Conservation (phyloP, 2,888 invertebrate genomes). For the Isotomurus palustris region DNA sequence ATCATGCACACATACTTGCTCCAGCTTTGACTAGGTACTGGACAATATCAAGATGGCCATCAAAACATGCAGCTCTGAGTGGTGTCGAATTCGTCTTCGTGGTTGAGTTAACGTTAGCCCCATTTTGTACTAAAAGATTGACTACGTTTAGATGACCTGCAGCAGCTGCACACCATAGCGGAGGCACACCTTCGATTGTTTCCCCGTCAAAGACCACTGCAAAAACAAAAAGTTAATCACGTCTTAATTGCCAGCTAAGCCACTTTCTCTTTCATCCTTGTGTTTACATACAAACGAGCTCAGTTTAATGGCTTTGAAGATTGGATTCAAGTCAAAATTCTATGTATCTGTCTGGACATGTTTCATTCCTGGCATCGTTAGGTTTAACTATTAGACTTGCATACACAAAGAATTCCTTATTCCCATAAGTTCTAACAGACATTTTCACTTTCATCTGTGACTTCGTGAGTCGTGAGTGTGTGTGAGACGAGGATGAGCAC, state of each 20-base stretch:
- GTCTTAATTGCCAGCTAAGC: not conserved
- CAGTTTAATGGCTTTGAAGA: too few species aligned
- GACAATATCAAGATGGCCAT: constrained; percentile 91
- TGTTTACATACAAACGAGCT: too few species aligned
- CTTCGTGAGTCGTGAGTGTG: too few species aligned
- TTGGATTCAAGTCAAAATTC: too few species aligned
- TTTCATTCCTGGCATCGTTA: too few species aligned
- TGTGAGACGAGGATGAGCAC: too few species aligned
- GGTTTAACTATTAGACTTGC: too few species aligned
- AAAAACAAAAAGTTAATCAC: constrained; percentile 40
- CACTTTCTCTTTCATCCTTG: too few species aligned
- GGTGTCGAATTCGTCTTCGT: constrained; percentile 78
- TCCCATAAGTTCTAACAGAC: too few species aligned
- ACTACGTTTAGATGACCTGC: constrained; percentile 74
- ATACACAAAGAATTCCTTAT: too few species aligned
- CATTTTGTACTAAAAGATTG: constrained; percentile 72
- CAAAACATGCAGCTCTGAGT: constrained; percentile 85
- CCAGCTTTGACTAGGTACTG: constrained; percentile 84
- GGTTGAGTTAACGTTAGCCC: constrained; percentile 89
- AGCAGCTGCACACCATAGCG: constrained; percentile 93
- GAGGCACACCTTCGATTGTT: constrained; percentile 92
- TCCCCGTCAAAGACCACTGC: constrained; percentile 94
- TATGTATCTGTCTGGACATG: too few species aligned
- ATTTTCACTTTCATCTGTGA: too few species aligned
- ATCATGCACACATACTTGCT: constrained; percentile 61